Conservation (phyloP, 1,140 invertebrate species). For the Pseudoatta argentina region DNA sequence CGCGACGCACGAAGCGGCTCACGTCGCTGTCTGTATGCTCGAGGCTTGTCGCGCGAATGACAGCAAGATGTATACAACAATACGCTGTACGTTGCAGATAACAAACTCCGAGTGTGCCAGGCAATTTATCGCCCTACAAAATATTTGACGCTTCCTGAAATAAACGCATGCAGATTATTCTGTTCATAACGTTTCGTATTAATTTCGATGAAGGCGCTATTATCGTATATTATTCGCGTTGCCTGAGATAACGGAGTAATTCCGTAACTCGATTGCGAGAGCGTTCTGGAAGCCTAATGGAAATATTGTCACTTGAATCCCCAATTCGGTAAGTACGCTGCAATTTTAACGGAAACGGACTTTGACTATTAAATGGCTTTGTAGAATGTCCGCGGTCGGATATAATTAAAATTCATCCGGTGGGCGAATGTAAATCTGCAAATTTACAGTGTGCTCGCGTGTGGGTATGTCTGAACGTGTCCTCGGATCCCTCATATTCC, state of each 20-base stretch:
- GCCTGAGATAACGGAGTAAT: not conserved
- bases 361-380: conserved; percentile 41
- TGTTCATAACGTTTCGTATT: not conserved
- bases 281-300: not conserved
- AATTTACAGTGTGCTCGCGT: conserved; percentile 20
- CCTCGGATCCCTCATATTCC: not conserved
- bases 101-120: conserved; percentile 20
- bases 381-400: conserved; percentile 19
- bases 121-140: conserved; percentile 17
- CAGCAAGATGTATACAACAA: conserved; percentile 27
- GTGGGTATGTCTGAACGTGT: conserved; percentile 11
- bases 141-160: not conserved
- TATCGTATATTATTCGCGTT: conserved; percentile 7
- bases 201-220: not conserved
- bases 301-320: conserved; percentile 33
- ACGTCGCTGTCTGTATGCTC: conserved; percentile 15
- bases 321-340: not conserved
- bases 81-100: conserved; percentile 24
- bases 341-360: conserved; percentile 34
- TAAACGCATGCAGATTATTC: conserved; percentile 4
- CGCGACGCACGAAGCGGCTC: conserved; percentile 1
- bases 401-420: conserved; percentile 47
- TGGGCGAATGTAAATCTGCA: conserved; percentile 32
- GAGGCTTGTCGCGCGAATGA: conserved; percentile 24
- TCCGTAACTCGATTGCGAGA: conserved; percentile 12